phyloP scores from a whole-genome alignment of 1,140 invertebrate species.

The Drosophila sturtevanti region DNA sequence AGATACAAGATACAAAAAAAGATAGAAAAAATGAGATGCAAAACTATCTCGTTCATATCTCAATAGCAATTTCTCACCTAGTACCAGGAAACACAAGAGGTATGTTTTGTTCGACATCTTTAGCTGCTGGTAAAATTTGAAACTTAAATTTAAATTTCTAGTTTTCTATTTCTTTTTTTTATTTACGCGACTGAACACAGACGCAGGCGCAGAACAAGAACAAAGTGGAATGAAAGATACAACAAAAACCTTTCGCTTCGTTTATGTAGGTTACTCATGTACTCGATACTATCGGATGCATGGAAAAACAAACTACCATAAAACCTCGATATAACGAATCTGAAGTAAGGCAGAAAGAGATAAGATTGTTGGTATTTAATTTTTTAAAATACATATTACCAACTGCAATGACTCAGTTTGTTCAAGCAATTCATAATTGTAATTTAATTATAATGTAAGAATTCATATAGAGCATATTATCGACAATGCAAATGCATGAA shows the following conservation, averaged over 20 bases:
- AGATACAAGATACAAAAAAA: conserved; percentile 6
- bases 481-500: too few relatives aligned
- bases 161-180: conserved; percentile 35
- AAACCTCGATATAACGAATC: too few relatives aligned
- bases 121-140: conserved; percentile 8
- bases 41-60: conserved; percentile 7
- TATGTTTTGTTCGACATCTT: conserved; percentile 60
- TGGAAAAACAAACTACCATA: too few relatives aligned
- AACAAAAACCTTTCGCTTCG: conserved; percentile 30
- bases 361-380: too few relatives aligned
- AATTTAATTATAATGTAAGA: too few relatives aligned
- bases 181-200: conserved; percentile 36
- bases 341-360: too few relatives aligned
- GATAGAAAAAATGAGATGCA: conserved; percentile 3
- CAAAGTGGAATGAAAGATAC: conserved; percentile 43
- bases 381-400: too few relatives aligned
- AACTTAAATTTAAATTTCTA: conserved; percentile 21
- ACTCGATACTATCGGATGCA: conserved; percentile 16
- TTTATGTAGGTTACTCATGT: conserved; percentile 20
- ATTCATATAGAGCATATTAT: too few relatives aligned
- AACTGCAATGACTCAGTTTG: too few relatives aligned
- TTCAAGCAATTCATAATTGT: too few relatives aligned
- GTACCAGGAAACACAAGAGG: conserved; percentile 49
- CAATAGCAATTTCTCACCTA: conserved; percentile 44
- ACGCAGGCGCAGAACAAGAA: conserved; percentile 59